Evolutionary conservation across 2,797 vertebrate genomes (phyloP), one percentile per base, ranked within the genome.

Genomic region (Enteromius treurensis): DNA sequence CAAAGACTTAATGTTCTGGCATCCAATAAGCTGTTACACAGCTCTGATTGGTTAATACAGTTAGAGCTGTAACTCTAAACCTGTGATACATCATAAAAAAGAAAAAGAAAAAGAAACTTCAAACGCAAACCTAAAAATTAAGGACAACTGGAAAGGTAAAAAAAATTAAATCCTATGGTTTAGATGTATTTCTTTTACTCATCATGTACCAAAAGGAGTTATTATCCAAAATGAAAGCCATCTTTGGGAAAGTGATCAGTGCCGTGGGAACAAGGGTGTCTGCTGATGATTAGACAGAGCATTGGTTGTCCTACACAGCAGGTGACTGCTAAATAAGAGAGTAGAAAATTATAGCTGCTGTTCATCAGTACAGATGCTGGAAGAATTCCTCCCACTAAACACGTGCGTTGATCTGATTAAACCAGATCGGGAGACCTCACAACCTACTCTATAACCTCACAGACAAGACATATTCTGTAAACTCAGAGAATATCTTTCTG

Each of bases 331-430:
- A 77, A 80, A 86, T 80, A 86, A 84, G 77, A 84, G 77, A 86
- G 79, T 9, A 85, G 40, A 55, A 67, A 64, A 78, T 83, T 23
- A 85, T 74, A 83, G 73, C 15, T 58, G 55, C 47, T 77, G 65
- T 26, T 68, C 76, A 83, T 60, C 58, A 62, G 42, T 76, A 78
- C 82, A 87, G 84, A 81, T 88, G 81, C 69, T 51, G 23, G 21
- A 64, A 40, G 45, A 82, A 79, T 81, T 81, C 83, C 81, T 82
- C 65, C 23, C 34, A 81, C 37, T 64, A 15, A 83, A 77, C 60
- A 60, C 34, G 13, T 68, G 62, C 64, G 23, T 34, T 76, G 62
- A 69, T 62, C 49, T 60, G 13, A 67, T 9, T 11, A 42, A 37
- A 70, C 64, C 45, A 60, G 37, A 62, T 14, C 7, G 0, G 13